Evolutionary conservation across 1,140 invertebrate species (phyloP).

Genomic region (Capitella teleta): DNA sequence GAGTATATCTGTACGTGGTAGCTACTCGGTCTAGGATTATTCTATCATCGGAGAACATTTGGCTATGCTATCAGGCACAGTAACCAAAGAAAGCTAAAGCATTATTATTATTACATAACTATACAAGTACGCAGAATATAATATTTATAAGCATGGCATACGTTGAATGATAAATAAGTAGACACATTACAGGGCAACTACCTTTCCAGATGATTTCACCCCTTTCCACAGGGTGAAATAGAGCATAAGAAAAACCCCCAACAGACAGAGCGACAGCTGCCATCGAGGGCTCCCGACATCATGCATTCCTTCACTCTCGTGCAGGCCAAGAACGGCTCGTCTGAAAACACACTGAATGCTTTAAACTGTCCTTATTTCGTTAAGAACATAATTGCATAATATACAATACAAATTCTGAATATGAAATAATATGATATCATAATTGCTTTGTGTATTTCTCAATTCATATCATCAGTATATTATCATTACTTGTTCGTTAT

Average conservation of each 20-base stretch:
- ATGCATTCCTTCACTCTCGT: slow-evolving; percentile 29
- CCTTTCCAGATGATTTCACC: slow-evolving; percentile 89
- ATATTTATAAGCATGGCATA: too few relatives aligned
- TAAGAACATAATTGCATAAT: background rate
- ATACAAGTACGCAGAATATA: too few relatives aligned
- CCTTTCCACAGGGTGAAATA: slow-evolving; percentile 99
- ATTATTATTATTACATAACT: too few relatives aligned
- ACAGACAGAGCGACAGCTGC: slow-evolving; percentile 75
- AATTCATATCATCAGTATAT: background rate
- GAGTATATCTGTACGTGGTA: too few relatives aligned
- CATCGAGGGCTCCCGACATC: slow-evolving; percentile 47
- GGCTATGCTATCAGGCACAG: too few relatives aligned
- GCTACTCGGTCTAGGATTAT: too few relatives aligned
- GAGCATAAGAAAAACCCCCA: slow-evolving; percentile 82
- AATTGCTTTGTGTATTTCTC: background rate
- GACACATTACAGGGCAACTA: slow-evolving; percentile 40
- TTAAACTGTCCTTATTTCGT: too few relatives aligned
- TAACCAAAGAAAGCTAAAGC: too few relatives aligned
- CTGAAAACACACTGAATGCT: slow-evolving; percentile 15
- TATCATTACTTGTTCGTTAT: background rate
- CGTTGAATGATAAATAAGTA: too few relatives aligned
- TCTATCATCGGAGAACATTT: too few relatives aligned
- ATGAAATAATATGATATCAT: background rate
- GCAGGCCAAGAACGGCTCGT: slow-evolving; percentile 28
- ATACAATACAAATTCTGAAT: background rate